phyloP scores from a whole-genome alignment of 2,888 invertebrate genomes.

The Cyclophora punctaria region DNA sequence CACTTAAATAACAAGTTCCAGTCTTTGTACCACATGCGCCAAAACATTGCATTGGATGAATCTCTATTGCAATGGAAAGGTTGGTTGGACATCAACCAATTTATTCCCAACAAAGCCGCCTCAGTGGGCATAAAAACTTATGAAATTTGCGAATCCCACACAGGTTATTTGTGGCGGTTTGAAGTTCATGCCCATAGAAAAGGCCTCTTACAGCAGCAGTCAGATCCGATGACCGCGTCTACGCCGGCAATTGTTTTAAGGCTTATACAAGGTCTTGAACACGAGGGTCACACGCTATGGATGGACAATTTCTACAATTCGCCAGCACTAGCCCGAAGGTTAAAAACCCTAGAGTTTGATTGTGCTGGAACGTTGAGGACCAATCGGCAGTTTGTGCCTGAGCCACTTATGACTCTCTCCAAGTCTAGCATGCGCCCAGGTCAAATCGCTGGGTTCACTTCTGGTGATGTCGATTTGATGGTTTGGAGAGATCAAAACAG shows the following conservation, averaged over 20 bases:
- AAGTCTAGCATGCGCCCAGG: neutral
- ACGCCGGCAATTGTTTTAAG: conserved; percentile 7
- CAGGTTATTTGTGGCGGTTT: too few relatives aligned
- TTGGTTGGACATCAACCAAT: conserved; percentile 4
- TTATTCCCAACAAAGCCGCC: conserved; percentile 8
- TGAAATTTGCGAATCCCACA: conserved; percentile 17
- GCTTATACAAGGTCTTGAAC: conserved; percentile 17
- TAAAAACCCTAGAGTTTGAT: conserved; percentile 20
- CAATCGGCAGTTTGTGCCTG: conserved; percentile 17
- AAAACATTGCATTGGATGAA: conserved; percentile 18
- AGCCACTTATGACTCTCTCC: too few relatives aligned
- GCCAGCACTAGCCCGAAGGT: conserved; percentile 20
- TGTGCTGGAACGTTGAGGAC: conserved; percentile 23
- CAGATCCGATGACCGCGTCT: too few relatives aligned
- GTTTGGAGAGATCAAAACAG: neutral
- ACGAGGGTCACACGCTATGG: conserved; percentile 20
- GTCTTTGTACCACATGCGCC: neutral
- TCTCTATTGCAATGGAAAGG: conserved; percentile 17
- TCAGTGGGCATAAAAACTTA: conserved; percentile 15
- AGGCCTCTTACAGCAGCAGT: too few relatives aligned
- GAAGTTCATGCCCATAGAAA: too few relatives aligned
- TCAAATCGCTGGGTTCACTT: neutral
- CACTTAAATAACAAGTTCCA: conserved; percentile 1
- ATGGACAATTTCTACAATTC: conserved; percentile 20
- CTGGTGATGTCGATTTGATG: neutral